Percentiles rank a stretch among this genome's conserved stretches.
Evolutionary conservation across 2,797 vertebrate species (phyloP).

Genomic region (Podarcis siculus): DNA sequence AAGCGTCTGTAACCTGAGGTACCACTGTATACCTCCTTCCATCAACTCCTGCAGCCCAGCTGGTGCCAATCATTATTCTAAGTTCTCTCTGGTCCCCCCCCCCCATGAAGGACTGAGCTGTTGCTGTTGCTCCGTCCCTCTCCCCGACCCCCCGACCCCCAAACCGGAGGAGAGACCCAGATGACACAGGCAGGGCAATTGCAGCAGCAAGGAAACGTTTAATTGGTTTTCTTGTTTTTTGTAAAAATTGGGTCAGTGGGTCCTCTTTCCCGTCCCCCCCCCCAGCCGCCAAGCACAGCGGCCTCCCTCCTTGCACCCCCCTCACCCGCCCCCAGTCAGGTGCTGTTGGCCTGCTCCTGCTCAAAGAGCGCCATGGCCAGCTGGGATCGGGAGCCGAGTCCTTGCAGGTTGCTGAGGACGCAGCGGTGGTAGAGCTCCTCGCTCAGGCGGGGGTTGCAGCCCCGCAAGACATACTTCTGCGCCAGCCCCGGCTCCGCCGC

Average conservation of each 20-base stretch:
- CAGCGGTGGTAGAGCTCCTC: slow-evolving; percentile 97
- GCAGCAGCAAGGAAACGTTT: not conserved
- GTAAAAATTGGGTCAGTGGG: too few species aligned
- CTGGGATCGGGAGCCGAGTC: slow-evolving; percentile 90
- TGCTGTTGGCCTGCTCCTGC: slow-evolving; percentile 97
- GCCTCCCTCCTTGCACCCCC: not conserved
- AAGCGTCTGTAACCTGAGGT: too few species aligned
- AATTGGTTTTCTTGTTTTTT: not conserved
- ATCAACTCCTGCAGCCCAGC: too few species aligned
- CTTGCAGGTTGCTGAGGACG: slow-evolving; percentile 93
- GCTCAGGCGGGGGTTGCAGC: slow-evolving; percentile 91
- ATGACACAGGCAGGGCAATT: not conserved
- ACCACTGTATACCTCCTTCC: too few species aligned
- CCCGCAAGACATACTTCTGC: slow-evolving; percentile 88
- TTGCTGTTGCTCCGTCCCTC: not conserved
- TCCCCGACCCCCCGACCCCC: not conserved
- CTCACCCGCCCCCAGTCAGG: slow-evolving; percentile 73
- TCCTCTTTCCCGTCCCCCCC: not conserved
- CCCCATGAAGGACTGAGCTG: too few species aligned
- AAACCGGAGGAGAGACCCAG: too few species aligned
- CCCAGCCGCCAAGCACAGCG: fast-evolving
- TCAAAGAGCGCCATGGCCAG: slow-evolving; percentile 94
- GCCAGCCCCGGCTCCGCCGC: slow-evolving; percentile 94
- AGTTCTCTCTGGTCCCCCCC: too few species aligned
- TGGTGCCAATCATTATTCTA: too few species aligned